phyloP scores from a whole-genome alignment of 2,797 vertebrate genomes.

The Eulemur rubriventer region DNA sequence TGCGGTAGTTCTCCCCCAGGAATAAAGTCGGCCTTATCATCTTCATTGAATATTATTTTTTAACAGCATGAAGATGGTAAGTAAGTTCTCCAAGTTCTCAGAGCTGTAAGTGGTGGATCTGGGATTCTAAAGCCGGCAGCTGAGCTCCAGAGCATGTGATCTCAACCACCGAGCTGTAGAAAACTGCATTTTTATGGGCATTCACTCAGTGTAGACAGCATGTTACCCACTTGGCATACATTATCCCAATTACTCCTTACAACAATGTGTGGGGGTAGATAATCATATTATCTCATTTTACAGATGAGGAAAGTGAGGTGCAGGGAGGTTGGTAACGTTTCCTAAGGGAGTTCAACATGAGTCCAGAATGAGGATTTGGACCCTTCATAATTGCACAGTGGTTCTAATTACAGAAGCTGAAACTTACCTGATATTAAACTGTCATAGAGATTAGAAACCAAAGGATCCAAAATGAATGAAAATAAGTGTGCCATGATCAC shows the following conservation, averaged over 20 bases:
- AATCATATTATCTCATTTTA: neutral
- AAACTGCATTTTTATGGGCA: neutral
- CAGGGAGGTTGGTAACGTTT: neutral
- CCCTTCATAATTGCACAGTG: neutral
- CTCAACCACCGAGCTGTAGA: neutral
- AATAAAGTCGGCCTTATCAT: neutral
- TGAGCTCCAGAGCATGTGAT: neutral
- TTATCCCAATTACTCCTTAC: neutral
- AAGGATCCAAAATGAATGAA: neutral
- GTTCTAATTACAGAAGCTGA: neutral
- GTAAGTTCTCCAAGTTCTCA: neutral
- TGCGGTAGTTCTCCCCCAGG: neutral
- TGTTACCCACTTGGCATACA: neutral
- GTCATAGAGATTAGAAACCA: neutral
- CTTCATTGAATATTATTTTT: neutral
- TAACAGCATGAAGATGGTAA: neutral
- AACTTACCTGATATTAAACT: neutral
- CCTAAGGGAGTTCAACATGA: neutral
- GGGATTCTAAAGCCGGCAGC: neutral
- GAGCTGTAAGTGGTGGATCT: neutral
- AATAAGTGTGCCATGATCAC: neutral
- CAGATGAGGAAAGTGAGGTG: neutral
- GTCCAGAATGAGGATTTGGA: neutral
- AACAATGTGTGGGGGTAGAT: neutral
- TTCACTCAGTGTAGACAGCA: rapidly evolving